Percentiles rank a stretch among this genome's conserved stretches.
Conservation (phyloP, 2,113 vertebrate genomes). For the Cinclus cinclus region DNA sequence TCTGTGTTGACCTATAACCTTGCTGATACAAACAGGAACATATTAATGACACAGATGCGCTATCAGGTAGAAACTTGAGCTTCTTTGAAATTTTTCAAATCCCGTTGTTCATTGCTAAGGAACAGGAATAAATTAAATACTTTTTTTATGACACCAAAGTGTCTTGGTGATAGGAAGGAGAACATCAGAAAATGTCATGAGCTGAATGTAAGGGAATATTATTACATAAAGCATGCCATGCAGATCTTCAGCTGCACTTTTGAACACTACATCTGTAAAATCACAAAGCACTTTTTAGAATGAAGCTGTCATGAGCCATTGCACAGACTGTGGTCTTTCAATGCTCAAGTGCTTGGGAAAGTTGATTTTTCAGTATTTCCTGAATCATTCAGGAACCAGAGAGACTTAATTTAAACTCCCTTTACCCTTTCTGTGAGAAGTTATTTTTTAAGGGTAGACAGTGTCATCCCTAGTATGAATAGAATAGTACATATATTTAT, state of each 20-base stretch:
- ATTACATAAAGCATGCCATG: background rate
- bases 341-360: background rate
- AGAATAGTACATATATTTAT: background rate
- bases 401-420: background rate
- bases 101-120: background rate
- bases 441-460: background rate
- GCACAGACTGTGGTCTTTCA: background rate
- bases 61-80: background rate
- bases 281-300: background rate
- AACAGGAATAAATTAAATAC: background rate
- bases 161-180: background rate
- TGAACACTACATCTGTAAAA: background rate
- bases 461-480: background rate
- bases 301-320: background rate
- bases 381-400: background rate
- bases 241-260: background rate
- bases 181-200: background rate
- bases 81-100: background rate
- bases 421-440: background rate
- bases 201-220: background rate
- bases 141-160: background rate
- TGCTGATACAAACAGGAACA: background rate
- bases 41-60: background rate
- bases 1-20: background rate
- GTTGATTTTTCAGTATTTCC: background rate